Evolutionary conservation across 2,797 vertebrate genomes (phyloP), one percentile per base, ranked within the genome.

Genomic region (Salmo trutta): DNA sequence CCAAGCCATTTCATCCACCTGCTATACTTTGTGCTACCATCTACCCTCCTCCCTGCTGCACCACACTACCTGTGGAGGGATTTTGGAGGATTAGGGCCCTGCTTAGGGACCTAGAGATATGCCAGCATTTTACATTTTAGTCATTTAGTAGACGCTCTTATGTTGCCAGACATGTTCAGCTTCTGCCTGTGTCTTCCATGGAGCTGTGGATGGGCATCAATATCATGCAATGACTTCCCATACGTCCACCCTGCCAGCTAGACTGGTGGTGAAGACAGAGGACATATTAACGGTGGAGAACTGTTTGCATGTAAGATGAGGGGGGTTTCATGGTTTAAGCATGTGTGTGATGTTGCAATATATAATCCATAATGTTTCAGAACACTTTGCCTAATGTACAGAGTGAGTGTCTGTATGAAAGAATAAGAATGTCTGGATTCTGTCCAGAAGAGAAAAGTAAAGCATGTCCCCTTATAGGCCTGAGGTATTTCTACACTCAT

Each of bases 31-130:
- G 54, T 47, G 41, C 41, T 47, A 47, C 69, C 78, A 51, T 73
- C 76, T 71, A 73, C 80, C 74, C 56, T 54, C 76, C 64, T 75
- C 77, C 65, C 74, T 78, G 7, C 51, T 6, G 14, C 70, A 83
- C 80, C 78, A 70, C 68, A 71, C 78, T 82, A 77, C 81, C 84
- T 82, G 86, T 74, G 77, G 81, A 79, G 78, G 52, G 79, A 90
- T 85, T 82, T 81, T 52, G 66, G 21, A 79, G 86, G 90, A 91
- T 90, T 90, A 91, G 83, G 81, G 87, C 77, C 76, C 83, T 79
- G 77, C 82, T 73, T 73, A 76, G 29, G 81, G 73, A 88, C 74
- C 5, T 83, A 88, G 87, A 77, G 87, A 89, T 88, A 88, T 84
- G 79, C 62, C 82, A 74, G 79, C 75, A 80, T 77, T 47, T 47